Base-by-base conservation (phyloP, 92 coral and sea anemone species). In the Muricea muricata region DNA sequence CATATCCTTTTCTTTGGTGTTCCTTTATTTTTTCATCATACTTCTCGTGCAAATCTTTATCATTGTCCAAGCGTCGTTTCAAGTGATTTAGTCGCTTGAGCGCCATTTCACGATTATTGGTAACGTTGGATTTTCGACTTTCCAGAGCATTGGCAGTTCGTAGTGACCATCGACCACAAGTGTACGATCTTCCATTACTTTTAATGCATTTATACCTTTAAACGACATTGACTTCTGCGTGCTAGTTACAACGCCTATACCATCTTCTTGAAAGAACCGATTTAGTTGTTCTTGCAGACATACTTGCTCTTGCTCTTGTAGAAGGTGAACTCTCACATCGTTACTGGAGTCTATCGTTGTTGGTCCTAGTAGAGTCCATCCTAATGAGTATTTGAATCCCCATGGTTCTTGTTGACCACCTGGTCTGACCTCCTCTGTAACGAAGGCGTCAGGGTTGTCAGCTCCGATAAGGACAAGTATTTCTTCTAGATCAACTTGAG, bases 261-360 rank as follows among this genome's bases (percentile, higher is more conserved):
- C 75, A 68, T 68, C 75, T 68, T 68, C 75, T 8, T n/a, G 75
- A 21, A 68, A 68, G 35, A 68, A 68, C n/a, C 75, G 75, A 32
- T 14, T 68, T 8, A 68, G 34, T 68, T 68, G 75, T 2, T 40
- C 17, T 17, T 39, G 78, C 28, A 72, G 30, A 48, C 56, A 11
- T 3, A n/a, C 30, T 23, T 30, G 14, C 32, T 67, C 74, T 75
- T 25, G 74, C 32, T 7, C 65, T 85, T 4, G 40, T 21, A 55
- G 84, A 39, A 7, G 72, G 80, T 35, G 87, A 76, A 57, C 78
- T 18, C 18, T 57, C 13, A 72, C 78, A 30, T 72, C 13, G 29
- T n/a, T 72, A 21, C 15, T 39, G 46, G 46, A 26, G 6, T 39
- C 78, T 35, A 25, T 33, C 1, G 29, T 72, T 72, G 55, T 72